Conservation (phyloP, 2,888 invertebrate genomes). For the Philereme vetulata region DNA sequence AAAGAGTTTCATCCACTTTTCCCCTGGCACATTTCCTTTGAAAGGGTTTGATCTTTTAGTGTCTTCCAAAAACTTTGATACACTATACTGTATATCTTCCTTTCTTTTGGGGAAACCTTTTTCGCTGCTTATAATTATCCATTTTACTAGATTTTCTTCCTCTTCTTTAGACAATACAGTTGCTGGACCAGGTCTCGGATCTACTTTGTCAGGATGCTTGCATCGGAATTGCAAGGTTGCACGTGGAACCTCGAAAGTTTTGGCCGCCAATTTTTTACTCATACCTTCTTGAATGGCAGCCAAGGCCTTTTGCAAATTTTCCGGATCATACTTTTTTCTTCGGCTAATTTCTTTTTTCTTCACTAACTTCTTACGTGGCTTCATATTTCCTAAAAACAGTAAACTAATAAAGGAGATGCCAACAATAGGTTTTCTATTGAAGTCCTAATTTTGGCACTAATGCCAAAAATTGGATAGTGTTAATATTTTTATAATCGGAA, state of each 20-base stretch:
- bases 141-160: slow-evolving; percentile 46
- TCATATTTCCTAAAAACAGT: too few relatives aligned
- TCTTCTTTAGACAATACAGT: slow-evolving; percentile 32
- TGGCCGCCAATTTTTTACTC: slow-evolving; percentile 16
- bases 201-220: slow-evolving; percentile 5
- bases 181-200: slow-evolving; percentile 9
- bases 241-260: slow-evolving; percentile 15
- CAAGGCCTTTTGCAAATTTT: slow-evolving; percentile 17
- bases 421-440: too few relatives aligned
- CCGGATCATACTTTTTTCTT: slow-evolving; percentile 1
- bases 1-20: slow-evolving; percentile 34
- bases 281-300: slow-evolving; percentile 11
- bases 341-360: too few relatives aligned
- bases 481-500: too few relatives aligned
- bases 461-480: too few relatives aligned
- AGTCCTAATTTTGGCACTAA: too few relatives aligned
- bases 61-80: slow-evolving; percentile 42
- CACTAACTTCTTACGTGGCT: too few relatives aligned
- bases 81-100: slow-evolving; percentile 39
- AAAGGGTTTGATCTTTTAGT: slow-evolving; percentile 2
- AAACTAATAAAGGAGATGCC: too few relatives aligned
- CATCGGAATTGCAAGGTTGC: slow-evolving; percentile 12
- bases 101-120: slow-evolving; percentile 51
- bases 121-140: slow-evolving; percentile 43
- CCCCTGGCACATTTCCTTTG: slow-evolving; percentile 14